A percentile compares a stretch with the other conserved stretches of the same genome.
Evolutionary conservation across 2,888 invertebrate species (phyloP).

Genomic region (Lasioglossum villosulum): DNA sequence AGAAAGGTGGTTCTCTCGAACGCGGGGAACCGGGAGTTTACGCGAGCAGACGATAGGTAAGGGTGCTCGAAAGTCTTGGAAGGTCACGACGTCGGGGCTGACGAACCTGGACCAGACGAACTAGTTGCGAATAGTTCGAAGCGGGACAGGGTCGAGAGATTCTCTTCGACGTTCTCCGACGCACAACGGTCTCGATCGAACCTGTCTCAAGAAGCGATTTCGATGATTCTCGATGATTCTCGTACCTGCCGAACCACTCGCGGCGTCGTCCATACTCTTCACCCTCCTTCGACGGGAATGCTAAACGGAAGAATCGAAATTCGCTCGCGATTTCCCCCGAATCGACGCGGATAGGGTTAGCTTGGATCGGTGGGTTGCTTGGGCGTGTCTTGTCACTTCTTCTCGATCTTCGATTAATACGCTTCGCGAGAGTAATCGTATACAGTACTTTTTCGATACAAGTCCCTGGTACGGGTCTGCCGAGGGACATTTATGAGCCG

Average conservation of each 20-base stretch:
- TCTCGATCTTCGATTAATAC: no score
- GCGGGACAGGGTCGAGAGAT: constrained; percentile 72
- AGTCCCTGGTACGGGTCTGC: no score
- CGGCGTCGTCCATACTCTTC: not conserved
- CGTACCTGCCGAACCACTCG: not conserved
- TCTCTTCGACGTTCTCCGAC: not conserved
- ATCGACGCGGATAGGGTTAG: no score
- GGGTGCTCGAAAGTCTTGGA: constrained; percentile 69
- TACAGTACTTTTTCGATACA: no score
- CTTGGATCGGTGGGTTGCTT: not conserved
- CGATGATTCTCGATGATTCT: not conserved
- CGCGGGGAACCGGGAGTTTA: constrained; percentile 11
- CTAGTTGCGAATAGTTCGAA: constrained; percentile 72
- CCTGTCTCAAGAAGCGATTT: not conserved
- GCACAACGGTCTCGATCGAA: not conserved
- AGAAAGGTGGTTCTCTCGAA: not conserved
- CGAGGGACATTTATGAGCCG: no score
- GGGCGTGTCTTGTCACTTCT: not conserved
- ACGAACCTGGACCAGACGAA: constrained; percentile 71
- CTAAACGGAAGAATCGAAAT: not conserved
- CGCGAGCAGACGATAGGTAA: not conserved
- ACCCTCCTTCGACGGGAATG: not conserved
- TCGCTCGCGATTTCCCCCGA: not conserved
- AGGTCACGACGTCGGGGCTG: constrained; percentile 73
- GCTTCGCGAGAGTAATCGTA: no score